Conservation (phyloP, 2,113 vertebrate species). For the Salvator merianae region DNA sequence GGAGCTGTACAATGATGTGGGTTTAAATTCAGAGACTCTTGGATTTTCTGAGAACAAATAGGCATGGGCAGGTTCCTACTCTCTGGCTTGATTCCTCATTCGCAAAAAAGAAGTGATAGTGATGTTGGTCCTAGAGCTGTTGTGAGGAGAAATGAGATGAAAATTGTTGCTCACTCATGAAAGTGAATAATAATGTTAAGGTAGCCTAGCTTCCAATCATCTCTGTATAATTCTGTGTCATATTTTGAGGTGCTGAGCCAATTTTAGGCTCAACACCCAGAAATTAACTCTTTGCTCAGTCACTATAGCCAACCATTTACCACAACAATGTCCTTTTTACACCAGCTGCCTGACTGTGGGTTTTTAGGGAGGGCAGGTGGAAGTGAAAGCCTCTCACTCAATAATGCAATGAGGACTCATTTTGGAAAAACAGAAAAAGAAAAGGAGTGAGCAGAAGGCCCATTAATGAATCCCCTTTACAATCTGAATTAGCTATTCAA, state of each 20-base stretch:
- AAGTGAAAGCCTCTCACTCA: background rate
- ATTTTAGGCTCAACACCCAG: background rate
- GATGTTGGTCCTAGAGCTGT: background rate
- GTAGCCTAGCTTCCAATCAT: background rate
- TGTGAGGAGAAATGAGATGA: background rate
- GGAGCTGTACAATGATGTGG: background rate
- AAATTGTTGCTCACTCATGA: background rate
- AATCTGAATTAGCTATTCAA: background rate
- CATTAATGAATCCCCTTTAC: background rate
- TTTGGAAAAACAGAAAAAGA: background rate
- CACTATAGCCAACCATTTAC: background rate
- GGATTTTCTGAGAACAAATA: background rate
- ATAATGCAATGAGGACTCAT: background rate
- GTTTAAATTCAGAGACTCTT: background rate
- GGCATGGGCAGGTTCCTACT: background rate
- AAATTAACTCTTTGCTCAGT: background rate
- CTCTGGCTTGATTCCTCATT: background rate
- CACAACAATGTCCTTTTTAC: background rate
- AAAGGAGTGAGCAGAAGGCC: background rate
- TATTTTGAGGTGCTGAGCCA: background rate
- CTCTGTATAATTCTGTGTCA: background rate
- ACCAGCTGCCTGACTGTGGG: no score
- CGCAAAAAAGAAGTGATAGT: background rate
- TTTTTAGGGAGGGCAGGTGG: background rate
- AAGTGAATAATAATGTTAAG: constrained; percentile 6